Conservation (phyloP, 1,140 invertebrate species). For the Ceratina australensis region DNA sequence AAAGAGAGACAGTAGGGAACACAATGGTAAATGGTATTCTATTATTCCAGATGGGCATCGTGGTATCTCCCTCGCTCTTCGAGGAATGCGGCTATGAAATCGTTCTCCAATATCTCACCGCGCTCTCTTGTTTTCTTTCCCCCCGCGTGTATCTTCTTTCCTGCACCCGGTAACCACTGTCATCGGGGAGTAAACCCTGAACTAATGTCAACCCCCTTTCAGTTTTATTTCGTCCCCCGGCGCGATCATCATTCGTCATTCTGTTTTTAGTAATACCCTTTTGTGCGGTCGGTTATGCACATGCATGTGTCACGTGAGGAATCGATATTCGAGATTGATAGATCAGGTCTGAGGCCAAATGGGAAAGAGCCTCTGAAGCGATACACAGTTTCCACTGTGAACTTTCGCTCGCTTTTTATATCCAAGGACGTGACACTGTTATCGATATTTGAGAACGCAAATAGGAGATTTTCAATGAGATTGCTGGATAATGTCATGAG, state of each 20-base stretch:
- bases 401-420: too few relatives aligned
- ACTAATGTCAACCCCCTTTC: conserved; percentile 51
- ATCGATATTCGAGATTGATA: conserved; percentile 35
- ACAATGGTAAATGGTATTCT: conserved; percentile 76
- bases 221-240: conserved; percentile 19
- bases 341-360: too few relatives aligned
- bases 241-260: conserved; percentile 67
- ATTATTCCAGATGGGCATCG: conserved; percentile 74
- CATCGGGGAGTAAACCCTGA: conserved; percentile 58
- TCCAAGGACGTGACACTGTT: too few relatives aligned
- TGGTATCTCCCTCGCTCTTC: conserved; percentile 45
- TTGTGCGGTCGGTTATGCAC: conserved; percentile 42
- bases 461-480: background rate
- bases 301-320: conserved; percentile 29
- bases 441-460: too few relatives aligned
- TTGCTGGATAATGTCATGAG: background rate
- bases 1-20: conserved; percentile 48
- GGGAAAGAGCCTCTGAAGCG: too few relatives aligned
- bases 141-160: background rate
- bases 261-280: conserved; percentile 67
- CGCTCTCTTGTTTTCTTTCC: conserved; percentile 25
- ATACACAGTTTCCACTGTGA: too few relatives aligned
- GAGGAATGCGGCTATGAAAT: conserved; percentile 70
- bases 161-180: conserved; percentile 34
- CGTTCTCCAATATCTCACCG: conserved; percentile 71